Conservation (phyloP, 1,140 invertebrate genomes). For the Nasonia longicornis region DNA sequence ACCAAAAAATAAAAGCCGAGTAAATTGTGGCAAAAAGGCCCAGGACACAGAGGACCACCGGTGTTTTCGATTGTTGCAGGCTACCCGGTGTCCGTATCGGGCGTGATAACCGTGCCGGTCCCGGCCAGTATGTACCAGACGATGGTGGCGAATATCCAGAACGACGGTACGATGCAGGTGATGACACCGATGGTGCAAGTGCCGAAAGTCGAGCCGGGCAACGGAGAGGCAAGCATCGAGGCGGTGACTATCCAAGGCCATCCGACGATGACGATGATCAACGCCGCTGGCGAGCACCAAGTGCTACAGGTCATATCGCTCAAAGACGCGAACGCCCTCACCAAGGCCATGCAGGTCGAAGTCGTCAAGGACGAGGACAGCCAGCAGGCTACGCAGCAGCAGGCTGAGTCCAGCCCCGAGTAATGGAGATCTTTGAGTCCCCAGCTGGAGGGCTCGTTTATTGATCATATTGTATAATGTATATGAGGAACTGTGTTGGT, state of each 20-base stretch:
- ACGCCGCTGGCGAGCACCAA: conserved; percentile 79
- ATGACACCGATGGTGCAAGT: conserved; percentile 86
- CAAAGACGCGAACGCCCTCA: conserved; percentile 83
- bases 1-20: not conserved
- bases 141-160: conserved; percentile 92
- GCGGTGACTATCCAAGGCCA: conserved; percentile 74
- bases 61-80: conserved; percentile 71
- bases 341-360: conserved; percentile 80
- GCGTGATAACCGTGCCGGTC: conserved; percentile 95
- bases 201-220: conserved; percentile 76
- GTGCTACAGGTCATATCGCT: conserved; percentile 85
- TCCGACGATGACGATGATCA: conserved; percentile 81
- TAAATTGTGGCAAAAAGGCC: conserved; percentile 4
- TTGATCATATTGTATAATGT: conserved; percentile 38
- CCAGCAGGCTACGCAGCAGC: conserved; percentile 64
- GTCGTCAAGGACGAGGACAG: conserved; percentile 69
- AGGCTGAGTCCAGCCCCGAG: conserved; percentile 65
- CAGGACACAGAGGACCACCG: conserved; percentile 32
- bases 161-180: conserved; percentile 82
- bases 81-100: conserved; percentile 89
- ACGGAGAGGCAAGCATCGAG: conserved; percentile 77
- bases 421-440: conserved; percentile 48
- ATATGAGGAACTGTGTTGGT: conserved; percentile 40
- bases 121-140: conserved; percentile 96
- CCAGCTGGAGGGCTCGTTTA: not conserved